Base-by-base conservation (phyloP, 2,797 vertebrate species). In the Epinephelus awoara region DNA sequence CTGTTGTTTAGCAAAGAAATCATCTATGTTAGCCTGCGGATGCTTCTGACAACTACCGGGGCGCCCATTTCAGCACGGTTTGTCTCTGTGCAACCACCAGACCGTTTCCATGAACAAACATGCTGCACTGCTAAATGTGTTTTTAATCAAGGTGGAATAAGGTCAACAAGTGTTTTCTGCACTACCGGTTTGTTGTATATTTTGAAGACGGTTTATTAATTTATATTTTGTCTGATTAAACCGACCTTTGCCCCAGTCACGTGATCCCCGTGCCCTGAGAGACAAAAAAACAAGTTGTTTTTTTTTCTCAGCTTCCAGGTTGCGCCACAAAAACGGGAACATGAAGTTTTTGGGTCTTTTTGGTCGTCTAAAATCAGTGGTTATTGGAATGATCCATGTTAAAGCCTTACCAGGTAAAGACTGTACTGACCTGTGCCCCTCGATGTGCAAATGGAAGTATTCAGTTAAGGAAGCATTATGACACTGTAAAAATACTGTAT, bases 321-420 rank as follows among this genome's bases (percentile, higher is more conserved):
- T 67, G 11, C 40, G 52, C 25, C 17, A n/a, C 17, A 23, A 5
- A 66, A 75, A 46, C 19, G 9, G 40, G 0, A 84, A 17, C 40
- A 96, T 97, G 96, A 94, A 70, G 84, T 95, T 95, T 90, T 21
- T 92, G 29, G 73, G 92, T 3, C 93, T 96, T 15, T 96, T 97
- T 54, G 95, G 96, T 6, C 93, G 93, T 3, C 67, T 96, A 0
- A 95, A 87, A 82, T 90, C 96, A 0, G 95, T 94, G 4, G 92
- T 97, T 2, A 90, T 97, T 54, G 97, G 96, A 12, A 96, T 97
- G 96, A 91, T 97, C 73, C 97, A 97, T 46, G 94, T 97, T 3
- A 92, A 92, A 92, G 95, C 97, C 0, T 91, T 97, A 77, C 97
- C 97, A 93, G 97, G 97, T 97, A 93, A 70, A 56, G 5, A 59